phyloP scores from a whole-genome alignment of 2,113 vertebrate species.

The Anguilla japonica region DNA sequence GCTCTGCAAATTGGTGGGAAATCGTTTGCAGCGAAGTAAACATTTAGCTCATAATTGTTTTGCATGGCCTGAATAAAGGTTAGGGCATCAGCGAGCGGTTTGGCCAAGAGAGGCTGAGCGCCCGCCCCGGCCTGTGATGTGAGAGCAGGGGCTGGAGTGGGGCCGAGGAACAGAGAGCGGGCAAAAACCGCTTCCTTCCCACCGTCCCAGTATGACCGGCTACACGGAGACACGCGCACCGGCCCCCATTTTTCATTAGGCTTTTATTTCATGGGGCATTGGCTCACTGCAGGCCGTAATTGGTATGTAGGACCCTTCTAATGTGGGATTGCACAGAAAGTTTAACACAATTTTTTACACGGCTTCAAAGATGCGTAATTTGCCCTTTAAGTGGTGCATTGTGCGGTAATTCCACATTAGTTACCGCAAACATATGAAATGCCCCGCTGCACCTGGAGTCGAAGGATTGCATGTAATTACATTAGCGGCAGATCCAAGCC shows the following conservation, averaged over 20 bases:
- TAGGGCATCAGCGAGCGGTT: neutral
- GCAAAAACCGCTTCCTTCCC: slow-evolving; percentile 33
- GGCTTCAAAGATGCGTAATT: slow-evolving; percentile 71
- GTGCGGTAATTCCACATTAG: slow-evolving; percentile 68
- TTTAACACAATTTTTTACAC: slow-evolving; percentile 69
- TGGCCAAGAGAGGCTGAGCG: slow-evolving; percentile 11
- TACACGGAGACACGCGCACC: slow-evolving; percentile 56
- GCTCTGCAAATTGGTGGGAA: neutral
- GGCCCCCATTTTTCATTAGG: slow-evolving; percentile 71
- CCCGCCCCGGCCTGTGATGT: slow-evolving; percentile 11
- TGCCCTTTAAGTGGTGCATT: slow-evolving; percentile 66
- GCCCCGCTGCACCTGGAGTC: slow-evolving; percentile 46
- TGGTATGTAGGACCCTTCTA: slow-evolving; percentile 71
- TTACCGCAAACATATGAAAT: slow-evolving; percentile 54
- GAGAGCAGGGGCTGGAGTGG: neutral
- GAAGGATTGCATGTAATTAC: slow-evolving; percentile 58
- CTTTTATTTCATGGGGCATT: slow-evolving; percentile 79
- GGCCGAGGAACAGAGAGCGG: neutral
- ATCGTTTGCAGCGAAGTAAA: neutral
- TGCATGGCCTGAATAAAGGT: neutral
- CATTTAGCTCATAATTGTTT: slow-evolving; percentile 15
- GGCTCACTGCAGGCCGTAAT: slow-evolving; percentile 74
- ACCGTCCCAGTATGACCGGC: slow-evolving; percentile 55
- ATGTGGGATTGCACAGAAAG: slow-evolving; percentile 64
- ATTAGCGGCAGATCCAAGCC: slow-evolving; percentile 43